Conservation (phyloP, 2,888 invertebrate species). For the Torymus auratus region DNA sequence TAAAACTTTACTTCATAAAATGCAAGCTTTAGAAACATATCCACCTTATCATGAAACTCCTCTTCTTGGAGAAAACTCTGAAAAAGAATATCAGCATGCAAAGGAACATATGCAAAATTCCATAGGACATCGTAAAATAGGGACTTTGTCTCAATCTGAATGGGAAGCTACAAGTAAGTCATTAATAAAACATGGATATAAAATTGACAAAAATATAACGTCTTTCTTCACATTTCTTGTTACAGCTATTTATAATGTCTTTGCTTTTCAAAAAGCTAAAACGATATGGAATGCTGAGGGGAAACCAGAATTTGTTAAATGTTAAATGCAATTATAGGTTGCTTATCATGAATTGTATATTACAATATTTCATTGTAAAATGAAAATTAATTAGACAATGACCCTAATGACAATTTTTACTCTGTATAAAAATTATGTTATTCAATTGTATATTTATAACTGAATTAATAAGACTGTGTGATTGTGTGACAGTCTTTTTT, state of each 20-base stretch:
- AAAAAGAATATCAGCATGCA: slow-evolving; percentile 89
- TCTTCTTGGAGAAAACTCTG: slow-evolving; percentile 80
- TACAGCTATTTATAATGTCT: slow-evolving; percentile 88
- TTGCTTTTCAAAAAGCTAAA: slow-evolving; percentile 89
- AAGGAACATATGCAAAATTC: slow-evolving; percentile 78
- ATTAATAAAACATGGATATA: not conserved
- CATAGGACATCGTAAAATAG: slow-evolving; percentile 78
- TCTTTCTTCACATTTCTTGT: slow-evolving; percentile 62
- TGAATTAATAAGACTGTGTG: slow-evolving; percentile 3
- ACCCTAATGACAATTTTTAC: slow-evolving; percentile 15
- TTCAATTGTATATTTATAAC: slow-evolving; percentile 35
- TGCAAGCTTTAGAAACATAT: slow-evolving; percentile 89
- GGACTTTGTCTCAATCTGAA: slow-evolving; percentile 91
- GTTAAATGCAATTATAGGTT: slow-evolving; percentile 5
- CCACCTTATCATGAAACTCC: slow-evolving; percentile 80
- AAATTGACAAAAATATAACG: not conserved
- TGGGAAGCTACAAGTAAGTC: slow-evolving; percentile 95
- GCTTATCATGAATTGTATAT: not conserved
- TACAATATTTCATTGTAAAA: not conserved
- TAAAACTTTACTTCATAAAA: slow-evolving; percentile 83
- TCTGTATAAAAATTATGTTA: slow-evolving; percentile 31
- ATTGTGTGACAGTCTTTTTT: too few relatives aligned
- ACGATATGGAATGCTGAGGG: slow-evolving; percentile 81
- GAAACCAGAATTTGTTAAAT: slow-evolving; percentile 79
- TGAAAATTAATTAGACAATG: not conserved